phyloP scores from a whole-genome alignment of 2,888 invertebrate genomes.

The Lamellibrachia columna region DNA sequence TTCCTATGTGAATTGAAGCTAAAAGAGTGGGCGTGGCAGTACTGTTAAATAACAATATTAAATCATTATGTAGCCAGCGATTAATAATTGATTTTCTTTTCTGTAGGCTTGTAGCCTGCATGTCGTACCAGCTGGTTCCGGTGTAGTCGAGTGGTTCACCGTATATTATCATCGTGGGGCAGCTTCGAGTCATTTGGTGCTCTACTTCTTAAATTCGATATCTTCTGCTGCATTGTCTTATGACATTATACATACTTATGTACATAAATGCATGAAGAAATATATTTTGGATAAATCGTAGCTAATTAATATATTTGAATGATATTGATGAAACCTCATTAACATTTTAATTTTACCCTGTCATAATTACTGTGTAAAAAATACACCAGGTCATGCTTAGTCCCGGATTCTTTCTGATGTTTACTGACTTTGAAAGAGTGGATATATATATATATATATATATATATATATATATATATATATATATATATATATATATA shows the following conservation, averaged over 20 bases:
- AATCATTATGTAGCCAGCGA: conserved; percentile 2
- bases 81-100: conserved; percentile 7
- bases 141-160: background rate
- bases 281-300: background rate
- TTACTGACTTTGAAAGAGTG: background rate
- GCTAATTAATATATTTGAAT: background rate
- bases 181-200: background rate
- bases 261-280: background rate
- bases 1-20: background rate
- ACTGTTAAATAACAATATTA: background rate
- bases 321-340: background rate
- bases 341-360: background rate
- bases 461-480: background rate
- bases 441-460: background rate
- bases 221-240: background rate
- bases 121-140: background rate
- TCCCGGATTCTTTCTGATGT: background rate
- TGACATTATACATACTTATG: background rate
- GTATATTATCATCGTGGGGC: background rate
- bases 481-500: too few species aligned
- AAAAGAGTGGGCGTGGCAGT: background rate
- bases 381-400: background rate
- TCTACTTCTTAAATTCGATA: background rate
- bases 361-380: background rate
- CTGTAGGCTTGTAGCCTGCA: background rate